Evolutionary conservation across 2,797 vertebrate species (phyloP), one percentile per base, ranked within the genome.

Genomic region (Muscicapa comitata): DNA sequence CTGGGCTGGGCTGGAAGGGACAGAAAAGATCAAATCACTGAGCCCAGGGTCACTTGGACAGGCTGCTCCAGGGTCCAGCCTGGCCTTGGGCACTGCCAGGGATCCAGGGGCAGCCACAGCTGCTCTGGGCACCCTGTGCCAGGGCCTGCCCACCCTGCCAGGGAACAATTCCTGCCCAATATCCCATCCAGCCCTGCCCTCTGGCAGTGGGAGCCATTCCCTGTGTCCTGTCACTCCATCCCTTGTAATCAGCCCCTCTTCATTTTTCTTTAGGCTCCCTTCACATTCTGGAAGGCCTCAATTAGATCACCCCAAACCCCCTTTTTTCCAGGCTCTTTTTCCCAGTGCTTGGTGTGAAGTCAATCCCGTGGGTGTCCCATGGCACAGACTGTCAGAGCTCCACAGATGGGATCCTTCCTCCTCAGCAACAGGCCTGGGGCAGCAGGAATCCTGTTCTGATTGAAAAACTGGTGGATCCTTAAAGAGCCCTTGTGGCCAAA

Each of bases 131-230:
- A 66, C 15, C 38, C 68, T 73, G 76, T 40, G 61, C 68, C 85
- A 40, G 61, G 61, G 25, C 17, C 59, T 59, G 0, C 17, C 45
- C 53, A 40, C 25, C 17, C 54, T 61, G 0, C 0, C 31, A 61
- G 54, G 61, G 48, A 20, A 20, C 2, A 11, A 68, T 68, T 74
- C 4, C 54, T 31, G 2, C 35, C 62, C 11, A 28, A 3, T 2
- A 2, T 42, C 40, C 54, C 29, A 40, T 8, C 47, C 0, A 9
- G 0, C 13, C 4, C 62, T 66, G 13, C 25, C 2, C 17, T 42
- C 7, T 61, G 28, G 0, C 55, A 45, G 0, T 14, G 7, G 5
- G 23, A 67, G 2, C 62, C 47, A 20, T 42, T 54, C 48, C 47
- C 14, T 19, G 16, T n/a, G 9, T 86, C 8, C 24, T 70, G 33